Evolutionary conservation across 2,797 vertebrate species (phyloP), one percentile per base, ranked within the genome.

Genomic region (Propithecus perrieri): DNA sequence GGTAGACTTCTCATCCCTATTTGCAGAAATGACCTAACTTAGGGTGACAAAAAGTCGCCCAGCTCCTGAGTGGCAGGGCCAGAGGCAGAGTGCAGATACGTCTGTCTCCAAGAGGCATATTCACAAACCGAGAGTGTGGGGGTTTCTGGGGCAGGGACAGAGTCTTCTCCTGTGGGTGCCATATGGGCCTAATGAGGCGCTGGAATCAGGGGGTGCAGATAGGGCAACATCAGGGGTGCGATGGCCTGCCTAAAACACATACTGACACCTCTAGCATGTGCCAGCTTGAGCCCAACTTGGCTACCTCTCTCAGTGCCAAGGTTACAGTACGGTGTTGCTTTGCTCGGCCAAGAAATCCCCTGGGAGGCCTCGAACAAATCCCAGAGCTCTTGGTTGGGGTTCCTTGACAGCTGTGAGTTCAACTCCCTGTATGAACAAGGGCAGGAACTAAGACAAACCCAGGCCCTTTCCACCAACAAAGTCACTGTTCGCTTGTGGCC

Each of bases 181-280:
- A 3, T 10, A 0, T 0, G 0, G 65, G 61, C 50, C 12, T 22
- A 12, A 2, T 0, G 9, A 7, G 20, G 55, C 55, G 24, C 55
- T 57, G 55, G 55, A 57, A 57, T 57, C 9, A 57, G 55, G 55
- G 55, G 55, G 55, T 10, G 9, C 55, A 57, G 22, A 57, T 0
- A 9, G 55, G 55, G 55, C 55, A 57, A 24, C 22, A 57, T 57
- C 55, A 57, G 22, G 53, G 55, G 55, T 24, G 55, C 3, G 20
- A 48, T 3, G 14, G 20, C 17, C 22, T 30, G 6, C 1, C 30
- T 53, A 72, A n/a, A 18, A 15, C 2, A 20, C 30, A 43, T 1
- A 8, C 7, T 6, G 22, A 69, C 14, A 33, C 5, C 35, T 24
- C 8, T 10, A 13, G 22, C 4, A 13, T 2, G 4, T 17, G 41